Evolutionary conservation across 2,113 vertebrate species (phyloP), one percentile per base, ranked within the genome.

Genomic region (Tragelaphus strepsiceros): DNA sequence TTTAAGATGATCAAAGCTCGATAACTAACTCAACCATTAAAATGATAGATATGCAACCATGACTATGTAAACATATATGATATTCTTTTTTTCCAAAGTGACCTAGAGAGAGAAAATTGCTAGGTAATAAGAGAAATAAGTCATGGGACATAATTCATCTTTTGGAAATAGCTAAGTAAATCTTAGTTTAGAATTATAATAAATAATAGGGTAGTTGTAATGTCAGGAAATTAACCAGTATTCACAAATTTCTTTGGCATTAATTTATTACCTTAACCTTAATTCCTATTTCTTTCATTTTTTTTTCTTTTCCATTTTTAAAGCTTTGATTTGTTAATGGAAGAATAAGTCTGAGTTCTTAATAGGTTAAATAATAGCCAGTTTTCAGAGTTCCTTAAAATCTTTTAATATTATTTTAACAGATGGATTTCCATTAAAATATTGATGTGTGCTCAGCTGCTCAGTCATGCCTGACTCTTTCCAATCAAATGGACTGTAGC

Each of bases 131-230:
- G 39, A 86, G 26, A 91, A 94, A 54, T 51, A 84, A 28, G 15
- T 82, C 39, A 16, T 80, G 16, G 4, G 19, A 91, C 30, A 84
- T 74, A 86, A 92, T 88, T 91, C 16, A 74, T 91, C 54, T 85
- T 80, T 90, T 59, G 77, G n/a, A 51, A 90, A 91, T 11, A 54
- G 28, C 28, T 61, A 91, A 64, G 9, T 62, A 86, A 92, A 91
- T 78, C 28, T 95, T 86, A 77, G 13, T 89, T 91, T 86, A 88
- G 35, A 96, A 97, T 91, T 43, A 43, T 81, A 85, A 88, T 91
- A 97, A 88, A 78, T 67, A 78, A 84, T 49, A 90, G 58, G 35
- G 22, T 85, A 91, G 3, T 24, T 85, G 7, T 30, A 88, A 91
- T 81, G 22, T 91, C 90, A 88, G 30, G 54, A 97, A 90, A 94